Conservation (phyloP, 2,113 vertebrate genomes). For the Lepidothrix coronata region DNA sequence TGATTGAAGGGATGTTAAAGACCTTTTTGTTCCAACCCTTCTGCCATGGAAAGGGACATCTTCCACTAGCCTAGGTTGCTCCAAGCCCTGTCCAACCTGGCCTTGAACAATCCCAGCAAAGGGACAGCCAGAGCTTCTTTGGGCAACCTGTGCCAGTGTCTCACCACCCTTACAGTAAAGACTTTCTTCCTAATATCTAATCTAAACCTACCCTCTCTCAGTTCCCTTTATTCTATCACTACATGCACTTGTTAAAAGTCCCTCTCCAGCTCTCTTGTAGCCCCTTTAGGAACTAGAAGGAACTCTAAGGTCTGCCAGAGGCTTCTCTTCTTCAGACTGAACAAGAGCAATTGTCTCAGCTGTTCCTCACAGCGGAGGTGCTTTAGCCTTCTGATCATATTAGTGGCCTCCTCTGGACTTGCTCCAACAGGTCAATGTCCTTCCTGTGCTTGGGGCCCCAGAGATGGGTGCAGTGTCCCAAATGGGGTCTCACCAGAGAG, state of each 20-base stretch:
- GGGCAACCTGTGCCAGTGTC: neutral
- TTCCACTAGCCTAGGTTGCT: neutral
- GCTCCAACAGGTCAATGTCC: neutral
- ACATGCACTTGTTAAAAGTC: neutral
- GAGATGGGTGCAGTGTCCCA: neutral
- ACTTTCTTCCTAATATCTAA: neutral
- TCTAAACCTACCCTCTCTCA: neutral
- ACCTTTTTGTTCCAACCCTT: neutral
- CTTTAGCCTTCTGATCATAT: neutral
- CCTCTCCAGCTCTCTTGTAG: neutral
- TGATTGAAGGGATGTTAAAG: neutral
- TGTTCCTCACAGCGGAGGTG: neutral
- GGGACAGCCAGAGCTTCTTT: neutral
- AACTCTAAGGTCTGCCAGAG: neutral
- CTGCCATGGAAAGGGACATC: neutral
- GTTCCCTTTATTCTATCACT: neutral
- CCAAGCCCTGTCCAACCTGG: neutral
- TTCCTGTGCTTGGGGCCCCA: neutral
- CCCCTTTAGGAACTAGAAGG: neutral
- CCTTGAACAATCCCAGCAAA: neutral
- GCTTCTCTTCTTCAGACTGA: neutral
- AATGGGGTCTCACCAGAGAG: neutral
- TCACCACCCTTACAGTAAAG: neutral
- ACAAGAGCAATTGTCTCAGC: neutral
- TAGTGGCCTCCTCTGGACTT: neutral